These are phyloP conservation scores for Neuroterus valhalla DNA, from an alignment of 1,140 invertebrate genomes.

Conservation along the genomic window DNA sequence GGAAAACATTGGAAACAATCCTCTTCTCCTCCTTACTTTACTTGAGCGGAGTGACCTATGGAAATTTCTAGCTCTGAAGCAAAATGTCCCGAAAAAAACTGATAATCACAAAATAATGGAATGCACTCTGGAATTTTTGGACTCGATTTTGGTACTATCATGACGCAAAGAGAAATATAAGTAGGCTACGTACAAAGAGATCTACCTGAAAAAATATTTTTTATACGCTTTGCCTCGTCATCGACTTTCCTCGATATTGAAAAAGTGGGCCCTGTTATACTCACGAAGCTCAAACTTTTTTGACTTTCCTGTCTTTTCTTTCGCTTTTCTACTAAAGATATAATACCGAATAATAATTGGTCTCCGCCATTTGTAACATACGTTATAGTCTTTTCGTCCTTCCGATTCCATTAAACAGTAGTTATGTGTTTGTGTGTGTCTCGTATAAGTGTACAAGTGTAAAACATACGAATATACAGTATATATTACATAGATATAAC, in stretches of 20 bases:
- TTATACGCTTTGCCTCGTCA: background rate
- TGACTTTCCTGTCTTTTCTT: conserved; percentile 34
- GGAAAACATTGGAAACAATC: background rate
- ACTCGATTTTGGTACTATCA: conserved; percentile 7
- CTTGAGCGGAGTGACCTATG: conserved; percentile 19
- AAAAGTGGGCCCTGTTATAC: conserved; percentile 8
- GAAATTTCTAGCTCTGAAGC: conserved; percentile 2
- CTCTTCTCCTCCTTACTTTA: conserved; percentile 18
- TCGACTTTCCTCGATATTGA: background rate
- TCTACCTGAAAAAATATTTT: conserved; percentile 11
- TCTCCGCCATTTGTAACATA: conserved; percentile 44
- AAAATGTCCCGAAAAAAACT: background rate
- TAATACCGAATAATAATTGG: conserved; percentile 34
- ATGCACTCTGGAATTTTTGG: conserved; percentile 22
- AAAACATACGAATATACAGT: conserved; percentile 24
- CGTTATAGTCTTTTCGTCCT: conserved; percentile 34
- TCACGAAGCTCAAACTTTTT: background rate
- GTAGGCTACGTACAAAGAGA: background rate
- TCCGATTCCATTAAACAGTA: background rate
- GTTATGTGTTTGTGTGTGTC: conserved; percentile 18
- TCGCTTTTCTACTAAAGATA: background rate
- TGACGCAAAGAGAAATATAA: conserved; percentile 19
- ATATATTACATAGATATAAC: conserved; percentile 10
- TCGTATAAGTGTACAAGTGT: conserved; percentile 28
- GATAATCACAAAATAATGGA: conserved; percentile 19